These are phyloP conservation scores for Parazoanthus atlanticus DNA, from an alignment of 92 coral and sea anemone species.

Conservation along the genomic window DNA sequence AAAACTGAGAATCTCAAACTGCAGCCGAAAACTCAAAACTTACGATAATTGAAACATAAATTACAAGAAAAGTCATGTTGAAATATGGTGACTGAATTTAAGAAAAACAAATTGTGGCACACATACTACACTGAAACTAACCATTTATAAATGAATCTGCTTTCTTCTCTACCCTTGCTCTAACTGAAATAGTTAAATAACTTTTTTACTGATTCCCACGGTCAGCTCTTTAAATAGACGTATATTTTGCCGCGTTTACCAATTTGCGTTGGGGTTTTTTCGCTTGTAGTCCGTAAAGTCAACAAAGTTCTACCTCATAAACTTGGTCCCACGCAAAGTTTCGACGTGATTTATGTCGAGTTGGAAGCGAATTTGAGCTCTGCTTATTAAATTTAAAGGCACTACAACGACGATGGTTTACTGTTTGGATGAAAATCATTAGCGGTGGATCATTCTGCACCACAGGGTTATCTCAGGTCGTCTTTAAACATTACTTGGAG, in stretches of 20 bases:
- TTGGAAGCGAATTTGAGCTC: neutral
- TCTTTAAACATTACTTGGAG: neutral
- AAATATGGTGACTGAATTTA: no score
- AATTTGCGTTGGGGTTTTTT: neutral
- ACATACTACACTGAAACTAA: no score
- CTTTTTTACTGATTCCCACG: neutral
- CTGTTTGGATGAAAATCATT: constrained; percentile 15
- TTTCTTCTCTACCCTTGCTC: neutral
- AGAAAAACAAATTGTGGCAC: no score
- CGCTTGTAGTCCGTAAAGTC: neutral
- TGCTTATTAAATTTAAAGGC: neutral
- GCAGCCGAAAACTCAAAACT: no score
- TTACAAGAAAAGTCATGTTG: no score
- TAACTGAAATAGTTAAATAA: neutral
- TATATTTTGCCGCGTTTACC: neutral
- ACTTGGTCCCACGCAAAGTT: constrained; percentile 20
- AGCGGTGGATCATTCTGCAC: constrained; percentile 7
- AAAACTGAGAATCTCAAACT: no score
- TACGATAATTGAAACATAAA: no score
- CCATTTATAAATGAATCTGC: neutral
- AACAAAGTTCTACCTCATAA: constrained; percentile 3
- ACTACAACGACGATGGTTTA: neutral
- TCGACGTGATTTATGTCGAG: neutral
- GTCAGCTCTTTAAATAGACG: neutral
- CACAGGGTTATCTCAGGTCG: neutral